These are phyloP conservation scores for Dromaius novaehollandiae DNA, from an alignment of 2,113 vertebrate species.

Conservation along the genomic window DNA sequence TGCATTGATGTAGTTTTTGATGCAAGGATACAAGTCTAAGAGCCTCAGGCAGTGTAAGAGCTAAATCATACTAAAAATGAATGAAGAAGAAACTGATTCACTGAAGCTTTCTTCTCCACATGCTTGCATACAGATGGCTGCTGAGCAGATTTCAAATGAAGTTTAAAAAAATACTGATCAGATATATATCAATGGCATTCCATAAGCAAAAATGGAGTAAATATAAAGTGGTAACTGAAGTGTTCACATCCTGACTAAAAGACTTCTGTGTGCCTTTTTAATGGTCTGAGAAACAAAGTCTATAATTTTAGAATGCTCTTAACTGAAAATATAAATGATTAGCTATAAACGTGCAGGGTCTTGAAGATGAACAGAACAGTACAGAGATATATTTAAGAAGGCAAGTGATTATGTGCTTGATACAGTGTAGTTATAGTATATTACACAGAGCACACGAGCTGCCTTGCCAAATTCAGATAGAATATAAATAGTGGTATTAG, in stretches of 20 bases:
- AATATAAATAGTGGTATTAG: slow-evolving; percentile 40
- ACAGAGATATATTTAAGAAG: background rate
- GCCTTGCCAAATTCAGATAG: slow-evolving; percentile 21
- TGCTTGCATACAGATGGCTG: background rate
- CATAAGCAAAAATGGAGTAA: background rate
- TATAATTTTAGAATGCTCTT: background rate
- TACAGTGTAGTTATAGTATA: background rate
- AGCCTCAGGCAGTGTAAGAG: background rate
- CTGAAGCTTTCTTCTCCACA: background rate
- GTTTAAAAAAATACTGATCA: background rate
- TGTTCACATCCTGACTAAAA: background rate
- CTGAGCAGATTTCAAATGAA: background rate
- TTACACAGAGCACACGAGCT: background rate
- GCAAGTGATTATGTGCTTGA: background rate
- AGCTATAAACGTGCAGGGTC: background rate
- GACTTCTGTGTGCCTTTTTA: background rate
- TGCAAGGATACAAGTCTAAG: background rate
- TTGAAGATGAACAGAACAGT: background rate
- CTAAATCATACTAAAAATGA: background rate
- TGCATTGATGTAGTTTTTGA: background rate
- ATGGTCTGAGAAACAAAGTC: background rate
- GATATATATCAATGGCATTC: background rate
- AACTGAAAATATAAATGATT: background rate
- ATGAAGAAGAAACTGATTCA: background rate
- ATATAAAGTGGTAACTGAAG: background rate